Conservation (phyloP, 2,113 vertebrate species). For the Scomber japonicus region DNA sequence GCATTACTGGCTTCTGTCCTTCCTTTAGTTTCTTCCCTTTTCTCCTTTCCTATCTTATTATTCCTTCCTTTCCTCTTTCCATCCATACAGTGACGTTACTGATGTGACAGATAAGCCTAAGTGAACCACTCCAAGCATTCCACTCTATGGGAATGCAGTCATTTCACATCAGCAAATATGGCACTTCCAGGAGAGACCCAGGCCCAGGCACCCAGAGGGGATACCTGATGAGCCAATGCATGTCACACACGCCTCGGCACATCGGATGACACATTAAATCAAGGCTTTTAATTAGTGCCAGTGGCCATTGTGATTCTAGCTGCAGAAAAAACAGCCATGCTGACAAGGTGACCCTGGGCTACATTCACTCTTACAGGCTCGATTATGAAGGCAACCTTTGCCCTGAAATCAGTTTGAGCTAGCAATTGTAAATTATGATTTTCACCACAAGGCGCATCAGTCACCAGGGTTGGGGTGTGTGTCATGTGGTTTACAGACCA, state of each 20-base stretch:
- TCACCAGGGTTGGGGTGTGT: background rate
- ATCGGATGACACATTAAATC: conserved; percentile 62
- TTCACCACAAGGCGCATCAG: conserved; percentile 12
- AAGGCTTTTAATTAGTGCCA: conserved; percentile 70
- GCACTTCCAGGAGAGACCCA: conserved; percentile 29
- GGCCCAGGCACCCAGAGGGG: conserved; percentile 5
- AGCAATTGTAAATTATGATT: conserved; percentile 35
- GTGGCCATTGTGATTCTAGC: conserved; percentile 40
- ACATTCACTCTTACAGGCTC: conserved; percentile 63
- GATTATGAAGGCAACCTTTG: conserved; percentile 49
- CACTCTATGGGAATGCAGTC: conserved; percentile 45
- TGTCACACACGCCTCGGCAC: conserved; percentile 51
- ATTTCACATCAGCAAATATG: conserved; percentile 39
- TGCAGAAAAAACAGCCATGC: conserved; percentile 29
- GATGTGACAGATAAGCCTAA: conserved; percentile 55
- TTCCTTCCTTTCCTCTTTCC: conserved; percentile 7
- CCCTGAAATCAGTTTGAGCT: conserved; percentile 42
- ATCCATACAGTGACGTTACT: conserved; percentile 36
- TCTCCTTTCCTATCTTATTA: background rate
- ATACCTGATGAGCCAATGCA: conserved; percentile 30
- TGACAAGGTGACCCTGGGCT: conserved; percentile 51
- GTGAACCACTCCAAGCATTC: conserved; percentile 41
- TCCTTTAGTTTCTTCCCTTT: background rate
- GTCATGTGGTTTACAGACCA: conserved; percentile 22
- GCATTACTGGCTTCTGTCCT: conserved; percentile 14